phyloP scores from a whole-genome alignment of 1,140 invertebrate species.

The Bombus polaris region DNA sequence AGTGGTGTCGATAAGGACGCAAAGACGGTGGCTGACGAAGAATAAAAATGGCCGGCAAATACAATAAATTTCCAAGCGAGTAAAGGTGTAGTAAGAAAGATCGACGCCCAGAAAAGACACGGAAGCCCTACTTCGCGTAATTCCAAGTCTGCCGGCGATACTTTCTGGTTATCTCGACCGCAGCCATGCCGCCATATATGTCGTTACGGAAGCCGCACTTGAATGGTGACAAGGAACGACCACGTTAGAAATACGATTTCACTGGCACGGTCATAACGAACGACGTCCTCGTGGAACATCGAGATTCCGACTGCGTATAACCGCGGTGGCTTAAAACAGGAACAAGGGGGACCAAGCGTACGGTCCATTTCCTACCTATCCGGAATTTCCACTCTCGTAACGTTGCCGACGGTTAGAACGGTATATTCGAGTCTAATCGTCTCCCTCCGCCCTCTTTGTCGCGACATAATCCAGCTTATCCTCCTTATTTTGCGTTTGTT shows the following conservation, averaged over 20 bases:
- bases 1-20: neutral
- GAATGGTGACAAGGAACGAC: constrained; percentile 54
- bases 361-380: constrained; percentile 22
- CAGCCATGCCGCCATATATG: constrained; percentile 6
- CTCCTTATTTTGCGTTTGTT: constrained; percentile 7
- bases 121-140: constrained; percentile 31
- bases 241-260: constrained; percentile 55
- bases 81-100: neutral
- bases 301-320: constrained; percentile 26
- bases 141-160: constrained; percentile 36
- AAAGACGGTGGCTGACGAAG: neutral
- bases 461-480: neutral
- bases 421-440: constrained; percentile 14
- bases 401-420: constrained; percentile 14
- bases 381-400: constrained; percentile 7
- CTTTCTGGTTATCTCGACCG: constrained; percentile 51
- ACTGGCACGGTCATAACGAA: constrained; percentile 31
- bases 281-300: constrained; percentile 20
- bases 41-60: constrained; percentile 34
- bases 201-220: constrained; percentile 51
- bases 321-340: constrained; percentile 30
- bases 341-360: neutral
- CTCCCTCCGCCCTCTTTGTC: neutral
- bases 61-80: constrained; percentile 31
- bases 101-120: constrained; percentile 13